Conservation (phyloP, 2,888 invertebrate genomes). For the Zelleria hepariella region DNA sequence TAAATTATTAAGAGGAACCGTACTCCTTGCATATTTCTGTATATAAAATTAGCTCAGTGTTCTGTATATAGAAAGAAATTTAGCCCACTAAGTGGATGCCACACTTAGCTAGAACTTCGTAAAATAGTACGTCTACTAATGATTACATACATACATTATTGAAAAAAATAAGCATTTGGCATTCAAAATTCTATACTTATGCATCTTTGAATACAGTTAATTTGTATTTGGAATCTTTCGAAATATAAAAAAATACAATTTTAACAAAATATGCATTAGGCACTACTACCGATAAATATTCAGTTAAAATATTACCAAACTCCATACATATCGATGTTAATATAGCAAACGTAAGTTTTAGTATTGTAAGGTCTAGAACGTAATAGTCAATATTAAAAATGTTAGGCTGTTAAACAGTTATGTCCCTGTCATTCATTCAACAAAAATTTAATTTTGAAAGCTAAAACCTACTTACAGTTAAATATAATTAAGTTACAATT, state of each 20-base stretch:
- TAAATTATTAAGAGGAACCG: slow-evolving; percentile 63
- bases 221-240: neutral
- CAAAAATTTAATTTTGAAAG: neutral
- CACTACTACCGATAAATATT: neutral
- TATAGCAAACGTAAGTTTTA: slow-evolving; percentile 46
- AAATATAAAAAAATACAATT: slow-evolving; percentile 2
- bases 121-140: slow-evolving; percentile 15
- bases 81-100: slow-evolving; percentile 23
- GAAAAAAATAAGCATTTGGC: neutral
- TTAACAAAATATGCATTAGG: neutral
- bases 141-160: neutral
- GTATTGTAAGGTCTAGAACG: slow-evolving; percentile 37
- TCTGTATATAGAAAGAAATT: slow-evolving; percentile 36
- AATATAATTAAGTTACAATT: neutral
- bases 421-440: slow-evolving; percentile 7
- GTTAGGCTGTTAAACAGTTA: slow-evolving; percentile 65
- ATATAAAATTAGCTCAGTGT: slow-evolving; percentile 32
- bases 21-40: slow-evolving; percentile 67
- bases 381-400: slow-evolving; percentile 63
- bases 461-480: neutral
- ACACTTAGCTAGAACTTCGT: slow-evolving; percentile 33
- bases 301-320: slow-evolving; percentile 54
- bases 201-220: neutral
- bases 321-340: slow-evolving; percentile 71
- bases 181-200: slow-evolving; percentile 20